phyloP scores from a whole-genome alignment of 2,113 vertebrate genomes.

The Phyllostomus discolor region DNA sequence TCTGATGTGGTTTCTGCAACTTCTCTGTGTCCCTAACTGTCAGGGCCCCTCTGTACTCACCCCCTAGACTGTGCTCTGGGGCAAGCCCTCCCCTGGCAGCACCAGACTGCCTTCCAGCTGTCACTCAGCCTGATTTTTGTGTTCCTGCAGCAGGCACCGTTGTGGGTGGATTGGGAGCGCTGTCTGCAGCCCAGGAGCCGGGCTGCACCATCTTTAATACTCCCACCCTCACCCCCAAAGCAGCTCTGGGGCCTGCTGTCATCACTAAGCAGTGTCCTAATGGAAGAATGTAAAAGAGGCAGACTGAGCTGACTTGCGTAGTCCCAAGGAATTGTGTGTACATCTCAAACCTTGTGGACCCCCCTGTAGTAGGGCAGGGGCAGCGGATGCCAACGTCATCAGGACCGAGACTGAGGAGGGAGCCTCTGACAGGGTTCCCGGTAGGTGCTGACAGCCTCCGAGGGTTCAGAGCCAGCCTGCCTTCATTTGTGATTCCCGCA shows the following conservation, averaged over 20 bases:
- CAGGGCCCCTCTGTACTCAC: neutral
- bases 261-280: neutral
- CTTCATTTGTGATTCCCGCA: neutral
- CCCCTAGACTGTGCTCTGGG: neutral
- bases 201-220: neutral
- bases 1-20: neutral
- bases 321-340: neutral
- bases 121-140: conserved; percentile 13
- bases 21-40: neutral
- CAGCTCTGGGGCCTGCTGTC: neutral
- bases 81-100: neutral
- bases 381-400: conserved; percentile 26
- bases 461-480: neutral
- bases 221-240: neutral
- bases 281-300: neutral
- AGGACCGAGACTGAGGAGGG: neutral
- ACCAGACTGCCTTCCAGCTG: conserved; percentile 20
- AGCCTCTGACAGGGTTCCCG: neutral
- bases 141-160: neutral
- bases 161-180: neutral
- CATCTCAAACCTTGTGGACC: neutral
- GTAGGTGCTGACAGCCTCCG: neutral
- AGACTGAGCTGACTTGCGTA: neutral
- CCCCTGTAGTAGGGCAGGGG: neutral
- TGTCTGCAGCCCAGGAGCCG: neutral